A percentile compares a stretch with the other conserved stretches of the same genome.
phyloP scores from a whole-genome alignment of 2,797 vertebrate genomes.

The Micrastur ruficollis region DNA sequence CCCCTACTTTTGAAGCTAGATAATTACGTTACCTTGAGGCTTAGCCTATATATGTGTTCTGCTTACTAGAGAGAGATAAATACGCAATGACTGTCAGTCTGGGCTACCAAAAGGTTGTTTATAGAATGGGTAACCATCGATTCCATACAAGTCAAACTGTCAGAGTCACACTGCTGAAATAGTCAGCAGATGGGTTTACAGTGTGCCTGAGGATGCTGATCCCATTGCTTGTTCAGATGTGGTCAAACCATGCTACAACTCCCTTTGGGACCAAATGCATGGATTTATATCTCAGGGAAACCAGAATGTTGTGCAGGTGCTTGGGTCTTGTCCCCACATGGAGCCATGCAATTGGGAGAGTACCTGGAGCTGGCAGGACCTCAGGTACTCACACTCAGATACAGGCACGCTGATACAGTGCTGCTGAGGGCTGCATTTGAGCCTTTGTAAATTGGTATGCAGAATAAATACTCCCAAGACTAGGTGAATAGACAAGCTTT shows the following conservation, averaged over 20 bases:
- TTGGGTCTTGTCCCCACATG: background rate
- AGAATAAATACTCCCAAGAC: background rate
- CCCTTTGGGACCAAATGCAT: background rate
- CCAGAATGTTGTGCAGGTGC: background rate
- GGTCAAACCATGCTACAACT: background rate
- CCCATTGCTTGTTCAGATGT: background rate
- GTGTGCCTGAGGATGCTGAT: background rate
- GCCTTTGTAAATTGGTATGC: background rate
- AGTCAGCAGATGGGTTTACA: background rate
- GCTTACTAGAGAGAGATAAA: background rate
- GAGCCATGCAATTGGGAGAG: background rate
- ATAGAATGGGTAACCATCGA: rapidly evolving
- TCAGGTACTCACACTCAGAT: background rate
- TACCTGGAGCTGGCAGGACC: background rate
- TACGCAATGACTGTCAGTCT: background rate
- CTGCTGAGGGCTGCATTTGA: background rate
- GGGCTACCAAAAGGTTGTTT: background rate
- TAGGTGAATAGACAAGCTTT: background rate
- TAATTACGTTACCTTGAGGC: background rate
- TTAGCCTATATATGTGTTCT: background rate
- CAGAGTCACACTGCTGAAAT: background rate
- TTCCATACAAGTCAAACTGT: background rate
- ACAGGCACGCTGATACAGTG: no score
- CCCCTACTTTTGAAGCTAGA: background rate
- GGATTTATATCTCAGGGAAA: background rate